These are phyloP conservation scores for Stenchaetothrips biformis DNA, from an alignment of 2,888 invertebrate genomes.

Conservation along the genomic window DNA sequence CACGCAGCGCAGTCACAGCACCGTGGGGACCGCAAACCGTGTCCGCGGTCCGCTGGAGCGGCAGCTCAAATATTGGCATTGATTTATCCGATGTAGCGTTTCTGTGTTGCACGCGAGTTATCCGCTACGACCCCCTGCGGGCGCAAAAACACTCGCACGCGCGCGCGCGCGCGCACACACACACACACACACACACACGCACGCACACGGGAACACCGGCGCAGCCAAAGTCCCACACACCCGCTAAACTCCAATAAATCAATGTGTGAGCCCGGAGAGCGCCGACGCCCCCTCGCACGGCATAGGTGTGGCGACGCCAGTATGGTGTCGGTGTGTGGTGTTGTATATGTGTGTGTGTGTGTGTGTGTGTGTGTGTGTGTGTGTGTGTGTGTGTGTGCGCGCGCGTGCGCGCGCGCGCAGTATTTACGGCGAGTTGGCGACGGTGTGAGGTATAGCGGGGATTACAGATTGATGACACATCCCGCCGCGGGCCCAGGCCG, in stretches of 20 bases:
- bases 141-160: background rate
- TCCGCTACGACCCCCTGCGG: background rate
- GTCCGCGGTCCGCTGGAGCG: background rate
- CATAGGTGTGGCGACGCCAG: too few species aligned
- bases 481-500: background rate
- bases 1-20: too few species aligned
- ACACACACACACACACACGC: background rate
- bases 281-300: background rate
- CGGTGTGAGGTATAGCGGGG: background rate
- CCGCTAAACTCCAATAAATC: slow-evolving; percentile 23
- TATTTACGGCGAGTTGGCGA: background rate
- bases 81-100: background rate
- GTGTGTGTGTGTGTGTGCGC: too few species aligned
- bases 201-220: background rate
- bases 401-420: too few species aligned
- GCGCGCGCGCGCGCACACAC: background rate
- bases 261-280: background rate
- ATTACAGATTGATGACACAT: slow-evolving; percentile 3
- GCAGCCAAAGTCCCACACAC: background rate
- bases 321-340: too few species aligned
- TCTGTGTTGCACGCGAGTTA: background rate
- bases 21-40: background rate
- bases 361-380: background rate
- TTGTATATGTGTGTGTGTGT: background rate
- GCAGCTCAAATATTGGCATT: slow-evolving; percentile 2